phyloP scores from a whole-genome alignment of 2,888 invertebrate species.

The Branchipolynoe longqiensis region DNA sequence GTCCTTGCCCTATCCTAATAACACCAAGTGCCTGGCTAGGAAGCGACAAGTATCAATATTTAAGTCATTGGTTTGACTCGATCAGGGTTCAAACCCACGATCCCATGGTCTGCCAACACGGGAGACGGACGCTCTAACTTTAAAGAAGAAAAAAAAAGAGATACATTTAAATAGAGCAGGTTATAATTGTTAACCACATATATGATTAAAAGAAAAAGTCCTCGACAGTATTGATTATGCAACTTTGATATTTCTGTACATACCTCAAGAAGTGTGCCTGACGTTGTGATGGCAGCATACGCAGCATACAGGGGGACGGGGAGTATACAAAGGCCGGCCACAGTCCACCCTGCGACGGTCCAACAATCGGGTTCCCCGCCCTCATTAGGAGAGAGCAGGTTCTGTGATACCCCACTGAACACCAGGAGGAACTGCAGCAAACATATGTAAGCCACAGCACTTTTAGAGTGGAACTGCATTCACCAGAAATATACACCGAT shows the following conservation, averaged over 20 bases:
- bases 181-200: too few species aligned
- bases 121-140: too few species aligned
- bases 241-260: neutral
- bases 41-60: too few species aligned
- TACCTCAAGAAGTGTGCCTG: slow-evolving; percentile 30
- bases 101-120: too few species aligned
- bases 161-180: too few species aligned
- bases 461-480: neutral
- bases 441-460: neutral
- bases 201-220: too few species aligned
- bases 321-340: slow-evolving; percentile 14
- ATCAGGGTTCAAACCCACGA: too few species aligned
- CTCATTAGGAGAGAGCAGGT: neutral
- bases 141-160: too few species aligned
- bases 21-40: too few species aligned
- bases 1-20: too few species aligned
- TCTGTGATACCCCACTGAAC: slow-evolving; percentile 24
- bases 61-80: too few species aligned
- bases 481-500: neutral
- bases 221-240: too few species aligned
- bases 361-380: neutral
- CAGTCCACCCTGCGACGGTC: slow-evolving; percentile 22
- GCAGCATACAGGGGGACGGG: slow-evolving; percentile 31
- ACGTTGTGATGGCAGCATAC: slow-evolving; percentile 9
- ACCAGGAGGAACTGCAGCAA: slow-evolving; percentile 41